Base-by-base conservation (phyloP, 1,140 invertebrate genomes). In the Phortica variegata region DNA sequence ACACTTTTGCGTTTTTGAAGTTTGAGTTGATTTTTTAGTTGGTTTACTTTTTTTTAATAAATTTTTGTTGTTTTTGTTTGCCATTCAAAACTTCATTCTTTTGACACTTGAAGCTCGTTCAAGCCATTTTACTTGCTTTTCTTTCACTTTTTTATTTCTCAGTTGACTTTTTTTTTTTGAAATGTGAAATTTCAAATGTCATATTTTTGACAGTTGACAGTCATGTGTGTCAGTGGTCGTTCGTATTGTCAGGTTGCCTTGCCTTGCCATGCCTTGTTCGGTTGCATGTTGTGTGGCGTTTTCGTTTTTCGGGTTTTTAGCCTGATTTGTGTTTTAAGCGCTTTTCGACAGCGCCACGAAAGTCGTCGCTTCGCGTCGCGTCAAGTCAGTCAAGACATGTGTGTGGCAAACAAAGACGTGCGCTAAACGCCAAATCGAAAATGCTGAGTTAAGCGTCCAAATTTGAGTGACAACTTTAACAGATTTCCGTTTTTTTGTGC, bases 131-230 rank as follows among this genome's bases (percentile, higher is more conserved):
- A 10, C 23, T 26, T 26, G 10, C 51, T 54, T 68, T 65, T 65
- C 50, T 61, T 58, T 55, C 70, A 49, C 50, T 43, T 42, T 57
- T 19, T 39, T 16, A 17, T 39, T 39, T 39, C 18, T 39, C 18
- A 17, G 9, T 19, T 39, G 4, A 7, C 4, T 39, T 39, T 39
- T 39, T 39, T 8, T 13, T 39, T 56, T 47, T 53, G 56, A 54
- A 63, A 61, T 60, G 61, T 71, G 58, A 71, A 70, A 70, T 62
- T 63, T 71, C 60, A 72, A 68, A 72, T 72, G 68, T 72, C 63
- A 69, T 68, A 65, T 61, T 72, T 72, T 63, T 72, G 68, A 72
- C 68, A 72, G 69, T 60, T 72, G 69, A 68, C 68, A 60, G 68
- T 61, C 54, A 46, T 31, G 26, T 7, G 26, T 26, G 37, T 47